Conservation (phyloP, 2,888 invertebrate genomes). For the Ormia ochracea region DNA sequence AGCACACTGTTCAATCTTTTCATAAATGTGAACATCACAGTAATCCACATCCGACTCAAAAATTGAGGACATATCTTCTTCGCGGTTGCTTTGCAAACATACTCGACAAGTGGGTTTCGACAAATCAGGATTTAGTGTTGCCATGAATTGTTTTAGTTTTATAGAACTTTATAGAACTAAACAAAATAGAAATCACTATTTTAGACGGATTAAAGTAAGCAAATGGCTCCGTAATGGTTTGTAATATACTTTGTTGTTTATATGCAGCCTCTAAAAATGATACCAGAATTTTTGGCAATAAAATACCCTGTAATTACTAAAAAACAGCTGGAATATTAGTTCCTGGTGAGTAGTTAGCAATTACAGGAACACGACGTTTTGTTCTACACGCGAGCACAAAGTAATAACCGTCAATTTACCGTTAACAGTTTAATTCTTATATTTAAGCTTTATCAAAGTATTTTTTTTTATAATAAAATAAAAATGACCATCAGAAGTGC, state of each 20-base stretch:
- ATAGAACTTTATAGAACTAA: neutral
- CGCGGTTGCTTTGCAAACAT: constrained; percentile 68
- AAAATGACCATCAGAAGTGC: too few relatives aligned
- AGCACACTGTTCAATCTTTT: constrained; percentile 71
- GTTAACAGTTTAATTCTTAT: too few relatives aligned
- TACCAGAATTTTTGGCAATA: neutral
- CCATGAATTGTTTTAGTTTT: constrained; percentile 9
- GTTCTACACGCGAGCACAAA: too few relatives aligned
- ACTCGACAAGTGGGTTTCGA: constrained; percentile 67
- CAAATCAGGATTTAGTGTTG: constrained; percentile 16
- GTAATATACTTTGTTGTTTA: too few relatives aligned
- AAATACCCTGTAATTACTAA: neutral
- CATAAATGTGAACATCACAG: constrained; percentile 30
- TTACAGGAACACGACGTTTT: too few relatives aligned
- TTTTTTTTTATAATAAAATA: too few relatives aligned
- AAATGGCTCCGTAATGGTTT: neutral
- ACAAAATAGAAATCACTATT: neutral
- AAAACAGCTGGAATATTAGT: neutral
- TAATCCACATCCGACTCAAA: constrained; percentile 61
- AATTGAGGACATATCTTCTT: constrained; percentile 69
- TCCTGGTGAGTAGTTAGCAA: too few relatives aligned
- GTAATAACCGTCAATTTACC: too few relatives aligned
- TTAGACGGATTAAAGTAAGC: neutral
- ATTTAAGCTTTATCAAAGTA: too few relatives aligned
- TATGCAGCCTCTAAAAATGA: neutral